These are phyloP conservation scores for Gryon sp. DNA, from an alignment of 1,140 invertebrate genomes.

Conservation along the genomic window DNA sequence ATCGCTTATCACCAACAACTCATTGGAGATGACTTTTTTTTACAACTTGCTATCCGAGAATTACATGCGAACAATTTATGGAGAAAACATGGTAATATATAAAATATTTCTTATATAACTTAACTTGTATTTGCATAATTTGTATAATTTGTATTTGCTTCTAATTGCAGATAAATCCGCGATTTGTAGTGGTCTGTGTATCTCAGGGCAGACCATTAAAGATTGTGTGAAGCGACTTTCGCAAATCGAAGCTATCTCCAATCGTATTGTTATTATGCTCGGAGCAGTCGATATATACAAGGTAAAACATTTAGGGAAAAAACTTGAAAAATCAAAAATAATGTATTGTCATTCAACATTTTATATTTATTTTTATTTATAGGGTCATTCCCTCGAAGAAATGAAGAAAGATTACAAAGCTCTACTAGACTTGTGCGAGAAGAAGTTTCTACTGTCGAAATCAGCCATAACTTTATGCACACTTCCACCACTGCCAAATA, in stretches of 20 bases:
- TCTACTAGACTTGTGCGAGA: slow-evolving; percentile 28
- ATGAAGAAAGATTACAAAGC: slow-evolving; percentile 33
- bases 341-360: slow-evolving; percentile 1
- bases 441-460: slow-evolving; percentile 44
- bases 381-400: slow-evolving; percentile 6
- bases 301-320: slow-evolving; percentile 10
- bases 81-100: slow-evolving; percentile 37
- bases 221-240: slow-evolving; percentile 21
- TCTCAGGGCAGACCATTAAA: slow-evolving; percentile 58
- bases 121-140: not conserved
- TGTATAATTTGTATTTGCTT: slow-evolving; percentile 11
- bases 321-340: not conserved
- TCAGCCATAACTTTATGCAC: slow-evolving; percentile 56
- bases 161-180: slow-evolving; percentile 50
- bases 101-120: not conserved
- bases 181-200: slow-evolving; percentile 56
- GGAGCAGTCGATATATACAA: slow-evolving; percentile 60
- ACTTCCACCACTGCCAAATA: slow-evolving; percentile 57
- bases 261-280: slow-evolving; percentile 49
- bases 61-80: slow-evolving; percentile 43
- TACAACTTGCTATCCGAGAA: slow-evolving; percentile 57
- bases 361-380: slow-evolving; percentile 10
- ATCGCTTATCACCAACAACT: slow-evolving; percentile 50
- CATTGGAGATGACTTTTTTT: slow-evolving; percentile 63
- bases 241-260: slow-evolving; percentile 38